phyloP scores from a whole-genome alignment of 92 coral and sea anemone genomes.

The Palythoa heliodiscus region DNA sequence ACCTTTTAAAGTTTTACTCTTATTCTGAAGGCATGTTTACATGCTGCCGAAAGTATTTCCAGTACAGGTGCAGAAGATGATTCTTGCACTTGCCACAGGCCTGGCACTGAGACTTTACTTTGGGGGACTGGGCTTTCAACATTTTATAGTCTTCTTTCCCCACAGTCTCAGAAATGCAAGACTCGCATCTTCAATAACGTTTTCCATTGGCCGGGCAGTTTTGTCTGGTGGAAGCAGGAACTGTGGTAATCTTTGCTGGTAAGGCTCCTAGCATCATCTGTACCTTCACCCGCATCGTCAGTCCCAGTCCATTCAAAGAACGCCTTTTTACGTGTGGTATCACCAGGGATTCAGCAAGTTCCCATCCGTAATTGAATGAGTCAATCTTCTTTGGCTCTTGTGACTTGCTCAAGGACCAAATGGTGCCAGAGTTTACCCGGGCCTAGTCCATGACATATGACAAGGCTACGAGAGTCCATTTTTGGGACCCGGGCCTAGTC shows the following conservation, averaged over 20 bases:
- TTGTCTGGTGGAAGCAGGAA: not conserved
- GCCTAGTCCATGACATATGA: conserved; percentile 2
- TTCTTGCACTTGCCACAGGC: not conserved
- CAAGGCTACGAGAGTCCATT: conserved; percentile 3
- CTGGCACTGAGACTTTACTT: conserved; percentile 5
- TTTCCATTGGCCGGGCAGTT: not conserved
- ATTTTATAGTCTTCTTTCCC: not conserved
- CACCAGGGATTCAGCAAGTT: not conserved
- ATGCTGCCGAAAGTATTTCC: not conserved
- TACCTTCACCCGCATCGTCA: not conserved
- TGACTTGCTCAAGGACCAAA: not conserved
- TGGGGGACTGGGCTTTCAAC: not conserved
- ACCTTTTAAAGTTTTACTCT: too few species aligned
- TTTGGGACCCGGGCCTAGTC: not conserved
- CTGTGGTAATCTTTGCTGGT: not conserved
- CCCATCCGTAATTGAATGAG: not conserved
- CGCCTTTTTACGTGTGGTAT: not conserved
- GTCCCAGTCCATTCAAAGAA: not conserved
- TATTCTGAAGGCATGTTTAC: not conserved
- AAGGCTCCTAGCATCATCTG: not conserved
- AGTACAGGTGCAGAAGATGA: conserved; percentile 1
- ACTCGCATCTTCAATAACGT: not conserved
- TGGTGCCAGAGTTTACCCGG: not conserved
- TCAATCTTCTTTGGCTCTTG: not conserved
- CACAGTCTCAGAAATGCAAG: not conserved